phyloP scores from a whole-genome alignment of 2,797 vertebrate species.

The Crenuchus spilurus region DNA sequence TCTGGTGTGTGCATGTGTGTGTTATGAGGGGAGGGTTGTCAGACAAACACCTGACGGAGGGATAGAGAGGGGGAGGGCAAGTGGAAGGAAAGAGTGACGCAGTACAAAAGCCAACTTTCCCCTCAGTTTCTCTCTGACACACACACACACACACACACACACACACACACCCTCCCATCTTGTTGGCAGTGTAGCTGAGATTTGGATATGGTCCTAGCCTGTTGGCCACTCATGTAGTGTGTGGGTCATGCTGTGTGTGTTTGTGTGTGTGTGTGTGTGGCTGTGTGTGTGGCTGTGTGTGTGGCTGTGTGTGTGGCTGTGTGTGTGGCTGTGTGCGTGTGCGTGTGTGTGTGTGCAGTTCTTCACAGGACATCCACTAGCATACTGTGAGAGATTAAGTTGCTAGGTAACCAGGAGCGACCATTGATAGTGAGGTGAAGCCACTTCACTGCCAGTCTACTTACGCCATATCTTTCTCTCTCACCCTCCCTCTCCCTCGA shows the following conservation, averaged over 20 bases:
- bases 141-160: neutral
- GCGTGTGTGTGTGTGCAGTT: neutral
- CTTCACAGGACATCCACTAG: conserved; percentile 33
- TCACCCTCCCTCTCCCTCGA: conserved; percentile 8
- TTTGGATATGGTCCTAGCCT: conserved; percentile 21
- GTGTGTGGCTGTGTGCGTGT: conserved; percentile 7
- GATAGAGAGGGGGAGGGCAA: neutral
- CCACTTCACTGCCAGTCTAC: conserved; percentile 44
- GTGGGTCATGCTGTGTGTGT: neutral
- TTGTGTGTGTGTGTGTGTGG: conserved; percentile 13
- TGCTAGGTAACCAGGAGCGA: conserved; percentile 84
- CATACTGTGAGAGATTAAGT: conserved; percentile 60
- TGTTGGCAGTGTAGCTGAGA: conserved; percentile 20
- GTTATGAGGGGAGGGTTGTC: neutral
- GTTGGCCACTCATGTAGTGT: conserved; percentile 16
- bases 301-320: conserved; percentile 12
- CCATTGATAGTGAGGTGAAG: conserved; percentile 67
- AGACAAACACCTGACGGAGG: neutral
- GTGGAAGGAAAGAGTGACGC: conserved; percentile 37
- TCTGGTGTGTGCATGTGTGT: conserved; percentile 28
- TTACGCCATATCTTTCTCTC: conserved; percentile 12
- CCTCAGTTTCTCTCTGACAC: conserved; percentile 10
- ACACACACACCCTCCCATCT: conserved; percentile 11
- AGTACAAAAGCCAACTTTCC: conserved; percentile 32
- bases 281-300: neutral